Evolutionary conservation across 2,113 vertebrate species (phyloP).

Genomic region (Pristiophorus japonicus): DNA sequence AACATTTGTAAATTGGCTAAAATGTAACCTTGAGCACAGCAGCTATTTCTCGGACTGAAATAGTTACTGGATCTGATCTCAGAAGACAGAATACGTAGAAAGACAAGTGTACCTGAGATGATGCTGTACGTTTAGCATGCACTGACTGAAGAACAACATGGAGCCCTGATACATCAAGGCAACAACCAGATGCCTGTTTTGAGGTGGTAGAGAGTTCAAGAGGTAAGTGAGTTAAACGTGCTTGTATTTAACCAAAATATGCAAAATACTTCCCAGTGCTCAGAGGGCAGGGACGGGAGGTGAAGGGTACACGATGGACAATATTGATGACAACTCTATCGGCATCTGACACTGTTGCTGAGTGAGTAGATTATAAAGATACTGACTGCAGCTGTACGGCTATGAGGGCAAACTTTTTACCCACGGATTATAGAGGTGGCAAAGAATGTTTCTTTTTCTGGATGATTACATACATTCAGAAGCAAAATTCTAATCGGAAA

Average conservation of each 20-base stretch:
- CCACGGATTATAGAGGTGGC: neutral
- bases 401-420: neutral
- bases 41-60: neutral
- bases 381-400: neutral
- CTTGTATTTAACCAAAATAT: neutral
- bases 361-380: neutral
- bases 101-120: conserved; percentile 62
- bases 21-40: conserved; percentile 30
- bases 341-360: neutral
- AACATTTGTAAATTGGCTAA: conserved; percentile 16
- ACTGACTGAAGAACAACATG: neutral
- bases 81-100: conserved; percentile 42
- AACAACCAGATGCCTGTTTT: neutral
- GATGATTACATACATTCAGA: neutral
- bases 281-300: neutral
- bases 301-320: neutral
- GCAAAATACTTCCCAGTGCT: neutral
- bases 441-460: neutral
- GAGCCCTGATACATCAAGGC: neutral
- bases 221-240: neutral
- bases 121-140: conserved; percentile 48
- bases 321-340: neutral
- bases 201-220: neutral
- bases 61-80: neutral
- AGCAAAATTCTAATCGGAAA: neutral